A percentile compares a stretch with the other conserved stretches of the same genome.
These are phyloP conservation scores for Petrocephalus sullivani DNA, from an alignment of 2,797 vertebrate genomes.

Conservation along the genomic window DNA sequence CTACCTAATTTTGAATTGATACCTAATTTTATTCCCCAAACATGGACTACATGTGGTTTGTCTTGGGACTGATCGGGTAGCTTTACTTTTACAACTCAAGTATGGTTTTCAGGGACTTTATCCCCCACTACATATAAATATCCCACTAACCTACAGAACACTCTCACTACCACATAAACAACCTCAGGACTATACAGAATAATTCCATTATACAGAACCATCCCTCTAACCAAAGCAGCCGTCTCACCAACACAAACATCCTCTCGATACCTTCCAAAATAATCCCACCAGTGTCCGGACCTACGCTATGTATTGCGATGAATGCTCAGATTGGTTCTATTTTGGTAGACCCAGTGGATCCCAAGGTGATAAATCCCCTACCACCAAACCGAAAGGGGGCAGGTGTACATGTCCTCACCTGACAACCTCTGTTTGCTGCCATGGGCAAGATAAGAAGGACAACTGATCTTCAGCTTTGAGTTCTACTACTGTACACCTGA, in stretches of 20 bases:
- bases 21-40: not conserved
- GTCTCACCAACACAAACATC: not conserved
- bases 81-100: not conserved
- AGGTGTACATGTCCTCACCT: not conserved
- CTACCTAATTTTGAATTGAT: not conserved
- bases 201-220: not conserved
- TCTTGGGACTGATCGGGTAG: not conserved
- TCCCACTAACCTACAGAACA: not conserved
- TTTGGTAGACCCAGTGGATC: not conserved
- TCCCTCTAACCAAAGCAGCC: not conserved
- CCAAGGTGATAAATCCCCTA: not conserved
- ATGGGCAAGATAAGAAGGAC: not conserved
- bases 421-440: not conserved
- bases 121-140: not conserved
- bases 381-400: not conserved
- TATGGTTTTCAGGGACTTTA: not conserved
- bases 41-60: not conserved
- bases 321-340: not conserved
- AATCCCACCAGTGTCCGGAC: not conserved
- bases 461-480: not conserved
- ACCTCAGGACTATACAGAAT: not conserved
- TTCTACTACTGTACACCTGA: not conserved
- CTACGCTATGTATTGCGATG: not conserved
- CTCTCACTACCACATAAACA: not conserved
- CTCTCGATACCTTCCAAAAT: not conserved